These are phyloP conservation scores for Sitta europaea DNA, from an alignment of 2,113 vertebrate species.

Conservation along the genomic window DNA sequence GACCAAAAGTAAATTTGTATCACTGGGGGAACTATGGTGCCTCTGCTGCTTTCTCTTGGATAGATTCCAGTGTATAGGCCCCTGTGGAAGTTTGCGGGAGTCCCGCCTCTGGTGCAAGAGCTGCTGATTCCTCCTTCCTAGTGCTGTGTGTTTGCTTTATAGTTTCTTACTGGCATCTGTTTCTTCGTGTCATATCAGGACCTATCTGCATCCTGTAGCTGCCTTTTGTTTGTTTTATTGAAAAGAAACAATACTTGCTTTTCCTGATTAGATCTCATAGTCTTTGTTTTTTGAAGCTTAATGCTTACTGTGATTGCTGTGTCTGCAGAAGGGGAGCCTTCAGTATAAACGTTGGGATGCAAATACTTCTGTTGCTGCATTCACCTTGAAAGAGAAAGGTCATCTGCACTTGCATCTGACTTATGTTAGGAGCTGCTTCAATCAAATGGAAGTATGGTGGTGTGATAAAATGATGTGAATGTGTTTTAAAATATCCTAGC, in stretches of 20 bases:
- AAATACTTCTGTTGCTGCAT: not conserved
- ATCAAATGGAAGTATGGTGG: not conserved
- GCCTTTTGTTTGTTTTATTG: not conserved
- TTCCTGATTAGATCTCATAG: not conserved
- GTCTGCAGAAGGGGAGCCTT: not conserved
- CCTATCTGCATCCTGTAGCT: not conserved
- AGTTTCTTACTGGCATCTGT: not conserved
- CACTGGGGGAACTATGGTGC: not conserved
- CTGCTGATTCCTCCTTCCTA: not conserved
- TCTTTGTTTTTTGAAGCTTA: not conserved
- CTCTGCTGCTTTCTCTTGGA: not conserved
- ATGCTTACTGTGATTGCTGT: not conserved
- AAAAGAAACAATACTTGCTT: not conserved
- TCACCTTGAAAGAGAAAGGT: not conserved
- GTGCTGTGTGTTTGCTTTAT: not conserved
- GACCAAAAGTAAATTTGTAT: not conserved
- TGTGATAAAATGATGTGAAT: not conserved
- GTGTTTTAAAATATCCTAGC: not conserved
- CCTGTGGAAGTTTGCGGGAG: not conserved
- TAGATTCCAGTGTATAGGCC: not conserved
- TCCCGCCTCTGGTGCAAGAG: not conserved
- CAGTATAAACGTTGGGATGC: not conserved
- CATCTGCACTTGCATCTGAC: not conserved
- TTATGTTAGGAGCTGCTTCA: not conserved
- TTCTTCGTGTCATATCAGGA: not conserved